Evolutionary conservation across 2,113 vertebrate genomes (phyloP).

Genomic region (Cyphomyrus discorhynchus): DNA sequence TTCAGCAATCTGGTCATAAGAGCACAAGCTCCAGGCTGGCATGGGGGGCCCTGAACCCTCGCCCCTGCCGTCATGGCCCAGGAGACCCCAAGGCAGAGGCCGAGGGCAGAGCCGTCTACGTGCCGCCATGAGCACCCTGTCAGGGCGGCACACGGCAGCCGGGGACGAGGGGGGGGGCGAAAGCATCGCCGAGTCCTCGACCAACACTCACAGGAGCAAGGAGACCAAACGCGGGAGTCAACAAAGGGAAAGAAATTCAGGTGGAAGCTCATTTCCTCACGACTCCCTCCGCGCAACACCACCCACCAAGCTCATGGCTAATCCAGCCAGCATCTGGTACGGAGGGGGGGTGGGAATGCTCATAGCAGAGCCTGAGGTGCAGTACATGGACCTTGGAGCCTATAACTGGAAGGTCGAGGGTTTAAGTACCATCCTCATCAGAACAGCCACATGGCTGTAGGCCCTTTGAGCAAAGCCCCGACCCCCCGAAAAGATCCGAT

Average conservation of each 20-base stretch:
- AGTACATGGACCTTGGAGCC: neutral
- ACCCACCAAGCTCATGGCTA: conserved; percentile 21
- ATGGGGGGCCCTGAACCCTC: neutral
- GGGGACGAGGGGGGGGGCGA: neutral
- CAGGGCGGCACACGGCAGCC: neutral
- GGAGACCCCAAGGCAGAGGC: neutral
- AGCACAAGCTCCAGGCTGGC: neutral
- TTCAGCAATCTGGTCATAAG: neutral
- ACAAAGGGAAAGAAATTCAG: neutral
- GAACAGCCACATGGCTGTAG: neutral
- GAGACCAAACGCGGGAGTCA: neutral
- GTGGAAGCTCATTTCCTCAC: conserved; percentile 15
- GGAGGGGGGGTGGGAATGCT: too few relatives aligned
- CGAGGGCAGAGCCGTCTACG: neutral
- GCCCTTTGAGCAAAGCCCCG: neutral
- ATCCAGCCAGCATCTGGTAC: conserved; percentile 42
- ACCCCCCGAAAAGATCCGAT: neutral
- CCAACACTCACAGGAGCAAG: neutral
- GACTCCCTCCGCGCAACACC: neutral
- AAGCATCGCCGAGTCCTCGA: neutral
- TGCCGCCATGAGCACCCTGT: neutral
- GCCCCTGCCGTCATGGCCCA: neutral
- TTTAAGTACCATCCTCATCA: neutral
- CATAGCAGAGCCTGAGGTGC: neutral
- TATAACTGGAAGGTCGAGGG: neutral